phyloP scores from a whole-genome alignment of 2,113 vertebrate genomes.

The Cyprinodon brontotheroides region DNA sequence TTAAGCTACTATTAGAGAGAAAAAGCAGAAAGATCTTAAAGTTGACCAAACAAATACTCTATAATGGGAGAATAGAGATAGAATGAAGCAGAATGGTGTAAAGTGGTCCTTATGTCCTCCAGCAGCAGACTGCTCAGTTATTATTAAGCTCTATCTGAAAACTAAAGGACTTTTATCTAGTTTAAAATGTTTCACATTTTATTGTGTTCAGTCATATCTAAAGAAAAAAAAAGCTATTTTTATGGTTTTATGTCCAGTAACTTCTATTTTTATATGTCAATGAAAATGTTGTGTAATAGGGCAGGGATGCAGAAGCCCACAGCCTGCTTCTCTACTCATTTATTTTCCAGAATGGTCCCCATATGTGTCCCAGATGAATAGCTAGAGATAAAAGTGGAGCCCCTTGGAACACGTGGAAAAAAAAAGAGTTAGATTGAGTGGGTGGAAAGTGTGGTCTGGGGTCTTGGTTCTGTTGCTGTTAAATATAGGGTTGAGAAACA shows the following conservation, averaged over 20 bases:
- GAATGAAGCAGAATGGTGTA: too few species aligned
- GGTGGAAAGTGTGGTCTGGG: slow-evolving; percentile 71
- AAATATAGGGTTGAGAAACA: slow-evolving; percentile 74
- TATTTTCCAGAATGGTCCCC: slow-evolving; percentile 61
- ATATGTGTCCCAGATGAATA: slow-evolving; percentile 69
- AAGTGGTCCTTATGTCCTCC: too few species aligned
- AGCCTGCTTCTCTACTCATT: slow-evolving; percentile 42
- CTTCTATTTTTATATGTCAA: slow-evolving; percentile 47
- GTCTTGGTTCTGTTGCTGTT: slow-evolving; percentile 70
- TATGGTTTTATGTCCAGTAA: slow-evolving; percentile 26
- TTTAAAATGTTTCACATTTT: slow-evolving; percentile 22
- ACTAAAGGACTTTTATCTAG: not conserved
- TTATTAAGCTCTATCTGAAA: not conserved
- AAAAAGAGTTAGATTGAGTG: slow-evolving; percentile 60
- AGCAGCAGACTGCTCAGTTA: not conserved
- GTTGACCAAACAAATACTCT: too few species aligned
- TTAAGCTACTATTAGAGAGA: too few species aligned
- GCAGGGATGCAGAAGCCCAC: not conserved
- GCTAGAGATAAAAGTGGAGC: slow-evolving; percentile 57
- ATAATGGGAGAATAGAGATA: too few species aligned
- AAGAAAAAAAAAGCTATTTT: slow-evolving; percentile 2
- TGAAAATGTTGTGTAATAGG: slow-evolving; percentile 27
- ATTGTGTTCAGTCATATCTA: slow-evolving; percentile 16
- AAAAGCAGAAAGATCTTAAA: too few species aligned
- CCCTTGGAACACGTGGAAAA: slow-evolving; percentile 53